A percentile compares a stretch with the other conserved stretches of the same genome.
These are phyloP conservation scores for Chloroclystis v-ata DNA, from an alignment of 2,888 invertebrate genomes.

Conservation along the genomic window DNA sequence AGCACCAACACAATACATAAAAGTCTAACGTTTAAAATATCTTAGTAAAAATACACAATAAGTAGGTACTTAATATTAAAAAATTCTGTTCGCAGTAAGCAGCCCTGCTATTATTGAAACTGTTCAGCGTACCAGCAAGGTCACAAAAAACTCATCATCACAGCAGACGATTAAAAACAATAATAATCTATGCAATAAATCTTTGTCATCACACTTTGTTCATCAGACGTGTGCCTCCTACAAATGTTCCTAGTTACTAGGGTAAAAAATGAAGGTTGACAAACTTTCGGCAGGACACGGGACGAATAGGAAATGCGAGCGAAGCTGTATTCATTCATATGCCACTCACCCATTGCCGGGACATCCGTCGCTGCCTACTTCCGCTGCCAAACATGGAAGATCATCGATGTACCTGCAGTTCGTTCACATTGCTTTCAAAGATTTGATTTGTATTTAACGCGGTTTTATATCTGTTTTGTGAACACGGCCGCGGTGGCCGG, in stretches of 20 bases:
- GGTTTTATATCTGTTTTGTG: constrained; percentile 28
- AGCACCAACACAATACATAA: too few species aligned
- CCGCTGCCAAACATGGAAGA: constrained; percentile 77
- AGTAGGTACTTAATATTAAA: too few species aligned
- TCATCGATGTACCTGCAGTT: constrained; percentile 56
- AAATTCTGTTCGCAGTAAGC: not conserved
- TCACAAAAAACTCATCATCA: constrained; percentile 14
- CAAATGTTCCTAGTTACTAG: constrained; percentile 25
- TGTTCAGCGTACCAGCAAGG: constrained; percentile 14
- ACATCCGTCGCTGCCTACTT: constrained; percentile 70
- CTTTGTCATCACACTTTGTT: constrained; percentile 24
- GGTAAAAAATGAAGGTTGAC: constrained; percentile 73
- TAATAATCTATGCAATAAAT: constrained; percentile 20
- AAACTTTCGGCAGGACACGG: constrained; percentile 74
- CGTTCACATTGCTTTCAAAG: constrained; percentile 45
- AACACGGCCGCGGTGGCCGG: constrained; percentile 60
- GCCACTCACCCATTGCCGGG: constrained; percentile 74
- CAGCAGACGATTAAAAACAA: constrained; percentile 16
- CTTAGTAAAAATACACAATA: too few species aligned
- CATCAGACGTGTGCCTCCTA: constrained; percentile 33
- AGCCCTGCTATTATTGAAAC: not conserved
- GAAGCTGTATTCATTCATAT: constrained; percentile 71
- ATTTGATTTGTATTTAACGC: constrained; percentile 18
- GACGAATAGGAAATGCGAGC: constrained; percentile 72
- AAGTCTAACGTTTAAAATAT: too few species aligned